Evolutionary conservation across 2,888 invertebrate genomes (phyloP).

Genomic region (Platypus cylindrus): DNA sequence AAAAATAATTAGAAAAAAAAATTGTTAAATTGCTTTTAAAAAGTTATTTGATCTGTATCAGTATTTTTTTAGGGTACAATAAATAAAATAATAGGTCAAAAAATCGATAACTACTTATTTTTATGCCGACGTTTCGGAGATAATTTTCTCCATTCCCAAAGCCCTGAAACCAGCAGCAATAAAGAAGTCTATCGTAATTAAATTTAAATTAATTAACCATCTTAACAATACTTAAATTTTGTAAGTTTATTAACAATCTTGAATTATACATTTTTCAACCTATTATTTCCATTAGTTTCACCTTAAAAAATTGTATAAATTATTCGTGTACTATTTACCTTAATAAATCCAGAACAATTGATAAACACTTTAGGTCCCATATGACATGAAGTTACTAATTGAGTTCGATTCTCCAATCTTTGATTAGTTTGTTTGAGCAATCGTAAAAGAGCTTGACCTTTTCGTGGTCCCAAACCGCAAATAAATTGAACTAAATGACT

Average conservation of each 20-base stretch:
- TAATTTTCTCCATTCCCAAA: no score
- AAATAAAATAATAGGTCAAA: background rate
- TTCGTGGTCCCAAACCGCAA: slow-evolving; percentile 91
- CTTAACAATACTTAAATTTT: no score
- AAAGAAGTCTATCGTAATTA: no score
- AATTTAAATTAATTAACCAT: no score
- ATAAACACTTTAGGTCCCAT: slow-evolving; percentile 95
- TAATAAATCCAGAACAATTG: slow-evolving; percentile 97
- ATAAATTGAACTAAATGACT: slow-evolving; percentile 89
- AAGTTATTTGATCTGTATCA: no score
- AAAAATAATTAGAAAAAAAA: slow-evolving; percentile 1
- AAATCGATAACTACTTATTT: background rate
- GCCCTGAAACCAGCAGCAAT: no score
- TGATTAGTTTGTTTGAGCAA: slow-evolving; percentile 84
- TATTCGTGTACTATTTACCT: no score
- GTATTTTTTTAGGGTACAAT: background rate
- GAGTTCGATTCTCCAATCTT: slow-evolving; percentile 85
- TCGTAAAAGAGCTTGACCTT: slow-evolving; percentile 77
- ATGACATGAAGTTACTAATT: slow-evolving; percentile 87
- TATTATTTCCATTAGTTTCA: no score
- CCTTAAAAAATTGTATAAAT: no score
- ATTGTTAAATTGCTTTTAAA: background rate
- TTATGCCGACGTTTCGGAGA: no score
- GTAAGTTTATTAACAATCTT: no score
- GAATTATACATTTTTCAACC: no score